These are phyloP conservation scores for Phrynocephalus versicolor DNA, from an alignment of 2,113 vertebrate species.

Conservation along the genomic window DNA sequence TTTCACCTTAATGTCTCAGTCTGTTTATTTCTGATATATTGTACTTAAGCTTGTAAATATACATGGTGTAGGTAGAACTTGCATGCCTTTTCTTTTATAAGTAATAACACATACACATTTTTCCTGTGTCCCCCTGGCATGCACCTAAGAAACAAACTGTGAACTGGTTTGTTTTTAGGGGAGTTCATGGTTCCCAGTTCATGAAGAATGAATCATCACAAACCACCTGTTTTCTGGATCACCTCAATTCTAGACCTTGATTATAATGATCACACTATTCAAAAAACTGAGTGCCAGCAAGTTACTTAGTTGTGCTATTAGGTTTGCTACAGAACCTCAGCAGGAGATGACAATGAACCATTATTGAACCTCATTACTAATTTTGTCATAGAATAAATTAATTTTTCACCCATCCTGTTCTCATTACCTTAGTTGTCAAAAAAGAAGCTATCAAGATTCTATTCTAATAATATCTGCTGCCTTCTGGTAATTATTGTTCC, in stretches of 20 bases:
- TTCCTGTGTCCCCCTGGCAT: too few species aligned
- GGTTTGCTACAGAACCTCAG: conserved; percentile 33
- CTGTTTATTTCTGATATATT: too few species aligned
- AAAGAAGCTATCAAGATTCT: conserved; percentile 56
- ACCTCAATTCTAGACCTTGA: neutral
- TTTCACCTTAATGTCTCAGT: too few species aligned
- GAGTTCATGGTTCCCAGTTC: too few species aligned
- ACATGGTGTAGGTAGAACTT: too few species aligned
- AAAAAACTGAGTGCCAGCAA: conserved; percentile 28
- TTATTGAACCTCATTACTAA: conserved; percentile 60
- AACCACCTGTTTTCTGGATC: too few species aligned
- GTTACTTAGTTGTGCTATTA: conserved; percentile 59
- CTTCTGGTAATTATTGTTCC: conserved; percentile 53
- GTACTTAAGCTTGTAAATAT: too few species aligned
- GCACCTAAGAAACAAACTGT: too few species aligned
- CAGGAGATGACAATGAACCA: conserved; percentile 45
- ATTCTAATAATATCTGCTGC: conserved; percentile 56
- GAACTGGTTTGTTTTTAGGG: too few species aligned
- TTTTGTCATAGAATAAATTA: conserved; percentile 66
- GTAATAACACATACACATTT: too few species aligned
- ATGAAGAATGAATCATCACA: too few species aligned
- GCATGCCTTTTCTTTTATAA: too few species aligned
- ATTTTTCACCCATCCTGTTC: conserved; percentile 63
- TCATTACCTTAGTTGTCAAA: conserved; percentile 58
- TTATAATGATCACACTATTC: neutral